Evolutionary conservation across 2,797 vertebrate species (phyloP), one percentile per base, ranked within the genome.

Genomic region (Hippopotamyrus pictus): DNA sequence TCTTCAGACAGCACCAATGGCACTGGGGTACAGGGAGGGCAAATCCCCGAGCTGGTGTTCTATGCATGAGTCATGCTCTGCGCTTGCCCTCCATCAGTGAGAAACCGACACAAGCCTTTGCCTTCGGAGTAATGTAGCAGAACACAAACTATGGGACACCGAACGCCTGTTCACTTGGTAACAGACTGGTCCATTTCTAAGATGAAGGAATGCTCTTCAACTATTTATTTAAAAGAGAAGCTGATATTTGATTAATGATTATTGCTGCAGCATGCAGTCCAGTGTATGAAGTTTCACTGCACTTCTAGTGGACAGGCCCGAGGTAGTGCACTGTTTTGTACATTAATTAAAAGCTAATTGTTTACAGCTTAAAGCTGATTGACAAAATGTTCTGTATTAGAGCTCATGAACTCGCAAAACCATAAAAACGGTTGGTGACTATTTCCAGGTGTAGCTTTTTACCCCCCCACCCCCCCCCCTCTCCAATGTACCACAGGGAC

Each of bases 41-140:
- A 99, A 92, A 99, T 99, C 94, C 98, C 99, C 0, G 99, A 99
- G 94, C 97, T 99, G n/a, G 97, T 99, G 94, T 99, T 99, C 95
- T 99, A 99, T 14, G 97, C 98, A 90, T 99, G 95, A 97, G 51
- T 41, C 79, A 3, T 46, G 41, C 41, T 46, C 19, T 82, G 7
- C 14, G 29, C 69, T 25, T 85, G 79, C 83, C 25, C 82, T 73
- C 25, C 33, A 46, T 46, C 69, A 33, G 33, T n/a, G 65, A 88
- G 90, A 89, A 92, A 91, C 90, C 91, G 76, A 69, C 51, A 92
- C 87, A 37, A 91, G 90, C 90, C 90, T 89, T 91, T 91, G 93
- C 93, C 94, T 94, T 94, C 86, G 89, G 86, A 12, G 93, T 94
- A 90, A 92, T 94, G 94, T 96, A 96, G 96, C 95, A 95, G 93